Conservation (phyloP, 2,888 invertebrate genomes). For the Notocelia uddmanniana region DNA sequence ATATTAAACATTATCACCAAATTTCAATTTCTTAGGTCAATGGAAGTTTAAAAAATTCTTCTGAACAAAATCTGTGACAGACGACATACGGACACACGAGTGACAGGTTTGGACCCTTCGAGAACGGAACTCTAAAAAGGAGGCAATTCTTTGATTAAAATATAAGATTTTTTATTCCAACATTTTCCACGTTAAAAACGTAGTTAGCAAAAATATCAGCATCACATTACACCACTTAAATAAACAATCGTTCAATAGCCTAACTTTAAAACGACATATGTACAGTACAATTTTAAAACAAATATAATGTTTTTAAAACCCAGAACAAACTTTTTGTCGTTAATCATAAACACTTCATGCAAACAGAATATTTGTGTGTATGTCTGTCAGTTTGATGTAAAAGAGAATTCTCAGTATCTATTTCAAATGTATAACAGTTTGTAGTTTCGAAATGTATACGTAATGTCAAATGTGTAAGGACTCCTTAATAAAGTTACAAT, state of each 20-base stretch:
- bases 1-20: too few species aligned
- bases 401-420: not conserved
- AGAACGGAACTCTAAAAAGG: too few species aligned
- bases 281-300: not conserved
- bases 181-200: slow-evolving; percentile 13
- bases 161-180: slow-evolving; percentile 6
- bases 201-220: slow-evolving; percentile 33
- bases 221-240: slow-evolving; percentile 17
- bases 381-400: slow-evolving; percentile 27
- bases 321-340: slow-evolving; percentile 13
- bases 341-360: slow-evolving; percentile 45
- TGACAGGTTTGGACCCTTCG: too few species aligned
- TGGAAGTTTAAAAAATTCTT: too few species aligned
- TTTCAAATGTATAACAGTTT: slow-evolving; percentile 1
- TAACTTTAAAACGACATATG: not conserved
- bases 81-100: too few species aligned
- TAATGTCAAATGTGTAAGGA: slow-evolving; percentile 4
- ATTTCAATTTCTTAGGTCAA: too few species aligned
- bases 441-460: slow-evolving; percentile 10
- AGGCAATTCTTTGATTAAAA: slow-evolving; percentile 11
- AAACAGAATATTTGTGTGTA: slow-evolving; percentile 34
- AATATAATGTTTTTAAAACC: not conserved
- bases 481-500: not conserved
- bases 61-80: too few species aligned
- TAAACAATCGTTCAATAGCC: slow-evolving; percentile 10